Evolutionary conservation across 2,113 vertebrate genomes (phyloP).

Genomic region (Loxodonta africana): DNA sequence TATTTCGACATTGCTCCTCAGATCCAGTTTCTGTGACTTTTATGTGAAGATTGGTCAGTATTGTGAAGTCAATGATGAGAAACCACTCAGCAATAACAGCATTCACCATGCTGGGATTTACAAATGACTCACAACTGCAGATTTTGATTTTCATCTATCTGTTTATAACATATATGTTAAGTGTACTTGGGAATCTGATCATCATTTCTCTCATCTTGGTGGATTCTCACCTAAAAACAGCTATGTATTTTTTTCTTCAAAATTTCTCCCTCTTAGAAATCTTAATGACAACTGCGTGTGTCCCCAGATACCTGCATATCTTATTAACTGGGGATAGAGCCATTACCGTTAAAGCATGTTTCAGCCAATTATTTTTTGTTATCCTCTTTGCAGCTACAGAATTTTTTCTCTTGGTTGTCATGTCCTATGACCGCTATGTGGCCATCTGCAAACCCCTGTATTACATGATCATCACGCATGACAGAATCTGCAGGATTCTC

Average conservation of each 20-base stretch:
- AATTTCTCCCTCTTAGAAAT: slow-evolving; percentile 71
- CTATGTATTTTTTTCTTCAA: too few relatives aligned
- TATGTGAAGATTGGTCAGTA: not conserved
- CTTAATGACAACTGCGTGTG: slow-evolving; percentile 61
- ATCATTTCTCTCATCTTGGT: too few relatives aligned
- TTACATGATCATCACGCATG: not conserved
- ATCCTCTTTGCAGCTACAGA: not conserved
- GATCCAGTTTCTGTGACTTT: too few relatives aligned
- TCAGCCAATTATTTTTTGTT: not conserved
- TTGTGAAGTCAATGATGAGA: not conserved
- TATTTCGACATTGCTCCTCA: not conserved
- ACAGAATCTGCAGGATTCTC: too few relatives aligned
- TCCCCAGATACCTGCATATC: slow-evolving; percentile 55
- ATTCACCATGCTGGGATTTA: slow-evolving; percentile 77
- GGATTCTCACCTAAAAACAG: too few relatives aligned
- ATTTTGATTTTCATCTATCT: slow-evolving; percentile 74
- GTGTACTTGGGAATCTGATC: too few relatives aligned
- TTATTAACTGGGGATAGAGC: not conserved
- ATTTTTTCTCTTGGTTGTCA: too few relatives aligned
- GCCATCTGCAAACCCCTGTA: slow-evolving; percentile 11
- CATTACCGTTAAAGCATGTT: not conserved
- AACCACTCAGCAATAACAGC: slow-evolving; percentile 44
- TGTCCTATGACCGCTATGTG: too few relatives aligned
- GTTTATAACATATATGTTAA: too few relatives aligned
- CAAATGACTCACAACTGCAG: slow-evolving; percentile 53